Evolutionary conservation across 2,113 vertebrate species (phyloP).

Genomic region (Ornithorhynchus anatinus): DNA sequence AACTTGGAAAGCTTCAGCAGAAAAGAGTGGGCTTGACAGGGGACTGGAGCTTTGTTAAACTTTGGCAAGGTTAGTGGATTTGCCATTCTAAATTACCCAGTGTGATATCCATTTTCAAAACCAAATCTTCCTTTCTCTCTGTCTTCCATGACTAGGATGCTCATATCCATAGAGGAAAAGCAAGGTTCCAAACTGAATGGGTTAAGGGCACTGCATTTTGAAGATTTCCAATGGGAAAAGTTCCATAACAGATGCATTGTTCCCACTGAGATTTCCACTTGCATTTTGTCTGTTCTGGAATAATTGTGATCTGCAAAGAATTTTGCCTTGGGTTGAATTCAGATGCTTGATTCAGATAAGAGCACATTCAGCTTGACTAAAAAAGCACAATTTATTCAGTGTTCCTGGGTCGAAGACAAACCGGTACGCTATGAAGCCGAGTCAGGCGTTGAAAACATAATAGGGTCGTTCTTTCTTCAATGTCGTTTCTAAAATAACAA

Average conservation of each 20-base stretch:
- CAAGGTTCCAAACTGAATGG: not conserved
- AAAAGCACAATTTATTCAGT: not conserved
- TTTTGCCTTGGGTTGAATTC: conserved; percentile 9
- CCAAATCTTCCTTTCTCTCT: not conserved
- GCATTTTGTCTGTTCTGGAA: conserved; percentile 4
- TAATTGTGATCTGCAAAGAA: conserved; percentile 15
- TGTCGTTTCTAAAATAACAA: not conserved
- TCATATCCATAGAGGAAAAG: not conserved
- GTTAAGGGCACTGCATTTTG: not conserved
- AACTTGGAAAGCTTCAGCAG: not conserved
- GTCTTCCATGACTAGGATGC: not conserved
- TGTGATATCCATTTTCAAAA: not conserved
- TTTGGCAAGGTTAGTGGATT: not conserved
- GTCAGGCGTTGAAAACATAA: not conserved
- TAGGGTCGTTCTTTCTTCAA: fast-evolving
- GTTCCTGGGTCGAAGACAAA: not conserved
- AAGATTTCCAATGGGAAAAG: not conserved
- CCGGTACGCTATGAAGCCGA: not conserved
- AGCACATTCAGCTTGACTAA: not conserved
- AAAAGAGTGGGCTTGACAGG: fast-evolving
- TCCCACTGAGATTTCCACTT: not conserved
- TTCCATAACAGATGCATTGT: not conserved
- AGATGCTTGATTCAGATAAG: conserved; percentile 6
- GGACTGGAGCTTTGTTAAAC: not conserved
- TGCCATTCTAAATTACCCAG: not conserved